Evolutionary conservation across 2,888 invertebrate species (phyloP).

Genomic region (Xylocampa areola): DNA sequence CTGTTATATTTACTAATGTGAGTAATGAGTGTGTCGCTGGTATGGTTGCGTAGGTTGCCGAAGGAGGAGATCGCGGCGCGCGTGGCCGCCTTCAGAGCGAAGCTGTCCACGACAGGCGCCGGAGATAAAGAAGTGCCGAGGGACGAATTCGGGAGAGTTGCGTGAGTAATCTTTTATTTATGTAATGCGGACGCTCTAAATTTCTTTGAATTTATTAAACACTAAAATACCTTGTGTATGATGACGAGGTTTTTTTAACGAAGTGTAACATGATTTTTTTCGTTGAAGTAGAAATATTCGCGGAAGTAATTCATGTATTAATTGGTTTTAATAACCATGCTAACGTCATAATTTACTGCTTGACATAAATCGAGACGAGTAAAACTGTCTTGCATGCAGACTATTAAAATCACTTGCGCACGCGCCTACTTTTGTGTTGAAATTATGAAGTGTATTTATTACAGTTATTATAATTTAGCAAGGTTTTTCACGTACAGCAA

Average conservation of each 20-base stretch:
- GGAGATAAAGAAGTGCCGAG: conserved; percentile 90
- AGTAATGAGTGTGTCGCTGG: conserved; percentile 85
- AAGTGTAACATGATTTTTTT: background rate
- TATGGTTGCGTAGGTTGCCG: conserved; percentile 92
- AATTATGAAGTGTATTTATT: conserved; percentile 29
- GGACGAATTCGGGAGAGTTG: conserved; percentile 96
- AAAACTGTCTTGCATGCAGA: conserved; percentile 17
- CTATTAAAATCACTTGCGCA: conserved; percentile 34
- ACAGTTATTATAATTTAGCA: conserved; percentile 36
- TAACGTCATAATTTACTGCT: conserved; percentile 26
- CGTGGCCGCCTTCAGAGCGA: conserved; percentile 96
- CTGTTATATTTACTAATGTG: conserved; percentile 40
- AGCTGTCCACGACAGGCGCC: conserved; percentile 92
- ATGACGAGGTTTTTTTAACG: background rate
- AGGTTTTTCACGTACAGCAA: conserved; percentile 23
- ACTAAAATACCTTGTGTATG: no score
- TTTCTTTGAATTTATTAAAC: conserved; percentile 3
- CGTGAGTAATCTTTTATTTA: conserved; percentile 77
- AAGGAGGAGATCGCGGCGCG: conserved; percentile 96
- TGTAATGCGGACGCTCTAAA: background rate
- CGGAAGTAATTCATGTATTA: conserved; percentile 18
- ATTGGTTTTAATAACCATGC: conserved; percentile 22
- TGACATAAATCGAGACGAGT: conserved; percentile 30
- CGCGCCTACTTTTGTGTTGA: conserved; percentile 17
- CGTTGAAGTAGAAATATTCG: background rate